Percentiles rank a stretch among this genome's conserved stretches.
Conservation (phyloP, 2,113 vertebrate genomes). For the Rhabdornis inornatus region DNA sequence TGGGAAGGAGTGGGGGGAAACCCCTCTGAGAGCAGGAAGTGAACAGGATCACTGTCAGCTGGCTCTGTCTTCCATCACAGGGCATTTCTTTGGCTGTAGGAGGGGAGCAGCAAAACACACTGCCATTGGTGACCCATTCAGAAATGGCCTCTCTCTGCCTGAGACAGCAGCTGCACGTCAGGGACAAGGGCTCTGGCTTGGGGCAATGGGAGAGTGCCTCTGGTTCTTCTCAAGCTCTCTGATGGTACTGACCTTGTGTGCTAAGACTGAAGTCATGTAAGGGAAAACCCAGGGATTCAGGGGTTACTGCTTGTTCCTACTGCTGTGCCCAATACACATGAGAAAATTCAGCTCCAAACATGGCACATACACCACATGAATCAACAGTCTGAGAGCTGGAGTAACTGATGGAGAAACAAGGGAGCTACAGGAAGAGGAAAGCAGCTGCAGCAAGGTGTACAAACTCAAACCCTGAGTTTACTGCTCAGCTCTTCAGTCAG, state of each 20-base stretch:
- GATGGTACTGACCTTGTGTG: fast-evolving
- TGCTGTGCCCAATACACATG: neutral
- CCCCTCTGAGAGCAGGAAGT: neutral
- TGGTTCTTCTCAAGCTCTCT: fast-evolving
- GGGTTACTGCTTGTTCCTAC: neutral
- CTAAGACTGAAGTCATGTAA: neutral
- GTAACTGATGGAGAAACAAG: neutral
- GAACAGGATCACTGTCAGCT: neutral
- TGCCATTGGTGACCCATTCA: neutral
- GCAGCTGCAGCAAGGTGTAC: neutral
- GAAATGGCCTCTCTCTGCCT: neutral
- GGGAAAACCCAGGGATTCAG: neutral
- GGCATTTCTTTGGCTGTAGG: neutral
- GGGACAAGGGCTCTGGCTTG: neutral
- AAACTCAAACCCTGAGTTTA: neutral
- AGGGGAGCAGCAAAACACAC: neutral
- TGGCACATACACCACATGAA: neutral
- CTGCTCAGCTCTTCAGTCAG: neutral
- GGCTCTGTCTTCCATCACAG: neutral
- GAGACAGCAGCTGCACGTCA: fast-evolving
- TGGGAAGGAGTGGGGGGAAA: neutral
- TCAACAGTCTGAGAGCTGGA: neutral
- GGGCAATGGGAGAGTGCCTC: neutral
- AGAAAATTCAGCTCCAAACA: neutral
- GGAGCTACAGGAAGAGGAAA: neutral